A percentile compares a stretch with the other conserved stretches of the same genome.
Evolutionary conservation across 2,888 invertebrate species (phyloP).

Genomic region (Crossocerus cetratus): DNA sequence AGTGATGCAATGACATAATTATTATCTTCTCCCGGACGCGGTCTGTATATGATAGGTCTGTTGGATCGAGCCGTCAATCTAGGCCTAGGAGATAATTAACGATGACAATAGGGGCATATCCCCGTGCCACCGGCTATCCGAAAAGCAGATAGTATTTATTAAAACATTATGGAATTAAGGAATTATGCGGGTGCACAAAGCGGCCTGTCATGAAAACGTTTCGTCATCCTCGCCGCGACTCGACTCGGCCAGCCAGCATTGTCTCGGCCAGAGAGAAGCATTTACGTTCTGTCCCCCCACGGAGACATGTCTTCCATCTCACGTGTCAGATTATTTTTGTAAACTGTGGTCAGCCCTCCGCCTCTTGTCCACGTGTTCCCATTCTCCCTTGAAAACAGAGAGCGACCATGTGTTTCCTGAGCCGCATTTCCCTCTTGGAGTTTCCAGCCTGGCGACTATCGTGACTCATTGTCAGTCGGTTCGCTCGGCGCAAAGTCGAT

Average conservation of each 20-base stretch:
- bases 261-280: not conserved
- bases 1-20: not conserved
- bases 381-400: not conserved
- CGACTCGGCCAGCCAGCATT: not conserved
- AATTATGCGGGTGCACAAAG: constrained; percentile 1
- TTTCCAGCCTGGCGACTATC: no score
- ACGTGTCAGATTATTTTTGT: not conserved
- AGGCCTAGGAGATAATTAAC: not conserved
- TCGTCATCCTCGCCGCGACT: not conserved
- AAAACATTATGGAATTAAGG: not conserved
- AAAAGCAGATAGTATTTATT: not conserved
- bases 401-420: not conserved
- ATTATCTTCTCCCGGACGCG: not conserved
- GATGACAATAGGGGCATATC: not conserved
- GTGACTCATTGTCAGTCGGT: no score
- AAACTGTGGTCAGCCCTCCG: not conserved
- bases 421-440: no score
- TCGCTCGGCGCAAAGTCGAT: no score
- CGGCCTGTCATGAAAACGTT: not conserved
- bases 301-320: not conserved
- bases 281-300: not conserved
- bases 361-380: no score
- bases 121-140: not conserved
- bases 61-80: not conserved
- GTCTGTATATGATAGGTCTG: not conserved